A percentile compares a stretch with the other conserved stretches of the same genome.
Evolutionary conservation across 2,797 vertebrate genomes (phyloP).

Genomic region (Tarsius wallacei): DNA sequence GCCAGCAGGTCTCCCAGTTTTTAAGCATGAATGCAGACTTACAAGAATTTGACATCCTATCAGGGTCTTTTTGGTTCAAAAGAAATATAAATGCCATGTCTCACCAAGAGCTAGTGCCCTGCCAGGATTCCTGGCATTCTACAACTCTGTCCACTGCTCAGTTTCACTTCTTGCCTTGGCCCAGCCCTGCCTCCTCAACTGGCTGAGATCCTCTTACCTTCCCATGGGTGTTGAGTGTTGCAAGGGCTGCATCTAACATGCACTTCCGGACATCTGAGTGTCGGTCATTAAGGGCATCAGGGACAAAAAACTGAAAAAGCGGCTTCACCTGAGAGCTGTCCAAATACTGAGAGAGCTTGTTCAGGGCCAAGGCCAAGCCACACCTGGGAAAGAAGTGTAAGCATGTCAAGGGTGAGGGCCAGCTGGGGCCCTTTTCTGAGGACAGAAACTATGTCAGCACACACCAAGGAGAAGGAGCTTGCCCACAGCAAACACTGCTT

Average conservation of each 20-base stretch:
- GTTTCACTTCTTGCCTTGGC: neutral
- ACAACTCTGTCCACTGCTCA: neutral
- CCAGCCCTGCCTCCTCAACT: neutral
- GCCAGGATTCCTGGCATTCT: neutral
- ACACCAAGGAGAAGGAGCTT: neutral
- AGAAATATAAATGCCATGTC: neutral
- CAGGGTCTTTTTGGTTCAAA: neutral
- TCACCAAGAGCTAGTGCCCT: too few species aligned
- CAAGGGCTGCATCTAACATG: constrained; percentile 98
- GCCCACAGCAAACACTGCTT: neutral
- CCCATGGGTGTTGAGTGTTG: constrained; percentile 97
- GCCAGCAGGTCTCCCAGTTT: neutral
- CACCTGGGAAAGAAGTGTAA: constrained; percentile 91
- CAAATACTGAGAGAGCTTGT: constrained; percentile 97
- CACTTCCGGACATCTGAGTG: constrained; percentile 97
- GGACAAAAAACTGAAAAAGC: constrained; percentile 98
- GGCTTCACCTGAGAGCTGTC: constrained; percentile 97
- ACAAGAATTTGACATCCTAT: neutral
- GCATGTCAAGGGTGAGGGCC: neutral
- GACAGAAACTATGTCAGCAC: neutral
- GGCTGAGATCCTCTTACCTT: constrained; percentile 92
- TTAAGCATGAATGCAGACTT: neutral
- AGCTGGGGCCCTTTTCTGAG: neutral
- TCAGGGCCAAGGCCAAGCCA: constrained; percentile 97
- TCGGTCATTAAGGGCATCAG: constrained; percentile 97